Conservation (phyloP, 2,797 vertebrate species). For the Momotus momota region DNA sequence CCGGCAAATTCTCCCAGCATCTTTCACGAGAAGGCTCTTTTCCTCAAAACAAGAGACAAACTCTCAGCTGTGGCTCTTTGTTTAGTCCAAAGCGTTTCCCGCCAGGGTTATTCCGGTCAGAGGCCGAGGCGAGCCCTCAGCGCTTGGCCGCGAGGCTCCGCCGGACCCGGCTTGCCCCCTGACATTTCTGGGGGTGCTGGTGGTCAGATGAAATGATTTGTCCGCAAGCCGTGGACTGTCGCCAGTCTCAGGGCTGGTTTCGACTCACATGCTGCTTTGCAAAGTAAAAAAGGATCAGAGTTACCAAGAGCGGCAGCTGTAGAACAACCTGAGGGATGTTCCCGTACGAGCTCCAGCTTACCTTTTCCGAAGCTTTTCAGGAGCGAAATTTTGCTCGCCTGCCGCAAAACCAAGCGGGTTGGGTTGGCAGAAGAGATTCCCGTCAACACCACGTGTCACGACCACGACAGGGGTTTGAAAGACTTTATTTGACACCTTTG, state of each 20-base stretch:
- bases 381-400: neutral
- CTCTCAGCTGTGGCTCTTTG: constrained; percentile 47
- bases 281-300: neutral
- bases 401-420: neutral
- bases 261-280: neutral
- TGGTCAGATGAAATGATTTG: neutral
- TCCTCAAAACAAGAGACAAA: constrained; percentile 15
- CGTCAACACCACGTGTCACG: neutral
- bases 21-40: neutral
- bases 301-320: neutral
- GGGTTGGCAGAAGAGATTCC: neutral
- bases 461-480: constrained; percentile 32
- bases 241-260: neutral
- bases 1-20: constrained; percentile 31
- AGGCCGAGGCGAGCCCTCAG: neutral
- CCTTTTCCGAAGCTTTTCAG: neutral
- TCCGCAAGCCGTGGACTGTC: neutral
- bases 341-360: neutral
- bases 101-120: constrained; percentile 11
- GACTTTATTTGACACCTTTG: constrained; percentile 67
- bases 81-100: constrained; percentile 19
- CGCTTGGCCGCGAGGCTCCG: neutral
- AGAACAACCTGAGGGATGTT: neutral
- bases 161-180: neutral
- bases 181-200: neutral